Conservation (phyloP, 2,888 invertebrate genomes). For the Schizotus pectinicornis region DNA sequence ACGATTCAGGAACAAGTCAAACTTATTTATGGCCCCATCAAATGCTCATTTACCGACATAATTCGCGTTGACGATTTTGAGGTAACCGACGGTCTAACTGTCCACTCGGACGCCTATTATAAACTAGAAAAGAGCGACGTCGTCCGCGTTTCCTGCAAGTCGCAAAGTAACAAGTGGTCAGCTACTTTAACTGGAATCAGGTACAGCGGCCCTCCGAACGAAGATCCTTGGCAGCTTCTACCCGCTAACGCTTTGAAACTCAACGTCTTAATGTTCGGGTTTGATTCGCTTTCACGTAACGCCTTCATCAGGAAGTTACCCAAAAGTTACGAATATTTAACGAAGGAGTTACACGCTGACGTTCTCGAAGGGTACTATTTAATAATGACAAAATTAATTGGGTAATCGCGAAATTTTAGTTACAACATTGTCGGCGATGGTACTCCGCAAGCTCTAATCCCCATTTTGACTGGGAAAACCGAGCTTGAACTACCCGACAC, state of each 20-base stretch:
- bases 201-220: slow-evolving; percentile 56
- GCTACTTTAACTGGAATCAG: slow-evolving; percentile 69
- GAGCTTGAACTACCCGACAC: slow-evolving; percentile 90
- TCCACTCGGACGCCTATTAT: slow-evolving; percentile 64
- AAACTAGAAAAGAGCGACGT: slow-evolving; percentile 72
- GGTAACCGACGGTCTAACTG: slow-evolving; percentile 62
- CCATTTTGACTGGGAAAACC: slow-evolving; percentile 82
- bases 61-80: slow-evolving; percentile 70
- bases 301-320: slow-evolving; percentile 81
- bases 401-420: slow-evolving; percentile 40
- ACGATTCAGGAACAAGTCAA: slow-evolving; percentile 61
- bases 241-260: slow-evolving; percentile 61
- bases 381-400: not conserved
- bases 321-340: slow-evolving; percentile 73
- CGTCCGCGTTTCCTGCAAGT: slow-evolving; percentile 65
- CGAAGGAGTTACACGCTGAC: slow-evolving; percentile 65
- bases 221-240: slow-evolving; percentile 58
- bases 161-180: slow-evolving; percentile 66
- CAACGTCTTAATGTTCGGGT: slow-evolving; percentile 85
- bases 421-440: slow-evolving; percentile 88
- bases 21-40: slow-evolving; percentile 55
- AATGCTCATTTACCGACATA: slow-evolving; percentile 72
- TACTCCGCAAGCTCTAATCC: slow-evolving; percentile 86
- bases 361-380: slow-evolving; percentile 70
- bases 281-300: slow-evolving; percentile 87